These are phyloP conservation scores for Oryzias celebensis DNA, from an alignment of 2,113 vertebrate genomes.

Conservation along the genomic window DNA sequence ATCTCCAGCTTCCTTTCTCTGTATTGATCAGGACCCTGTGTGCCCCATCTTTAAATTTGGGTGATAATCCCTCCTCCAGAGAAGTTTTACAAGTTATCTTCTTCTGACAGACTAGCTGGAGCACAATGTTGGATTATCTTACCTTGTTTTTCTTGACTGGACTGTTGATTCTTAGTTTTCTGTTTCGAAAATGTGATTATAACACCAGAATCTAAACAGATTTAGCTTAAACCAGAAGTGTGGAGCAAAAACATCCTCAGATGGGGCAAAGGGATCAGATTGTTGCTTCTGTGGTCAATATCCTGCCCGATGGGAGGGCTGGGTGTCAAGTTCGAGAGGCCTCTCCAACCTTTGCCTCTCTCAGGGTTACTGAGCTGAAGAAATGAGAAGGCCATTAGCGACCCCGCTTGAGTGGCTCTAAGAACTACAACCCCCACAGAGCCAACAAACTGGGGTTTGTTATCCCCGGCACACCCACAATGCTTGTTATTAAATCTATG, in stretches of 20 bases:
- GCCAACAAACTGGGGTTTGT: constrained; percentile 37
- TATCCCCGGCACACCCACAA: constrained; percentile 29
- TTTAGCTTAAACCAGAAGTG: constrained; percentile 8
- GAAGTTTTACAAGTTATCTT: constrained; percentile 41
- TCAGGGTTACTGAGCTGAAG: constrained; percentile 39
- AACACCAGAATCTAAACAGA: not conserved
- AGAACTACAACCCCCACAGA: constrained; percentile 57
- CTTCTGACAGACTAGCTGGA: constrained; percentile 30
- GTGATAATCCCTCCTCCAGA: constrained; percentile 49
- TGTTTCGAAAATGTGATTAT: constrained; percentile 1
- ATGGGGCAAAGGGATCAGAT: constrained; percentile 1
- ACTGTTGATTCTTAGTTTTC: not conserved
- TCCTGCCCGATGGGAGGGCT: constrained; percentile 28
- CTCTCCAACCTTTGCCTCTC: constrained; percentile 5
- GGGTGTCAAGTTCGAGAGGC: constrained; percentile 35
- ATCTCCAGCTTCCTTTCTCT: constrained; percentile 58
- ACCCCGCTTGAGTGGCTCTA: constrained; percentile 58
- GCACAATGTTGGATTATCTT: constrained; percentile 25
- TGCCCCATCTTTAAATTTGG: constrained; percentile 61
- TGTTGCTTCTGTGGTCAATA: constrained; percentile 1
- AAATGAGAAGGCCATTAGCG: constrained; percentile 69
- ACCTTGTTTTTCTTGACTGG: constrained; percentile 46
- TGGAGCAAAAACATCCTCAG: not conserved
- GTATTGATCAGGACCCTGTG: constrained; percentile 66
- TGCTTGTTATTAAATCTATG: constrained; percentile 28